Conservation (phyloP, 2,888 invertebrate species). For the Plusia festucae region DNA sequence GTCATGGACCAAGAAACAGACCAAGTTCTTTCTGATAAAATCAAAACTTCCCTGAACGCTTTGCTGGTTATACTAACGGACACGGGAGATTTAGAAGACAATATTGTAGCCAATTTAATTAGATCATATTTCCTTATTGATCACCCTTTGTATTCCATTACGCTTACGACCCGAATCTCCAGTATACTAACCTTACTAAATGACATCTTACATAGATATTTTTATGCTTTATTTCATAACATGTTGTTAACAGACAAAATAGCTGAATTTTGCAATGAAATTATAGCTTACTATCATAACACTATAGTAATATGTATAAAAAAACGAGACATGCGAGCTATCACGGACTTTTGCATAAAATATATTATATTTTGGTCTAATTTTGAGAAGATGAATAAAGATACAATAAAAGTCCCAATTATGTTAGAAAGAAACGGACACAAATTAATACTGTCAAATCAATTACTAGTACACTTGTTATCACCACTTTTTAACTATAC, state of each 20-base stretch:
- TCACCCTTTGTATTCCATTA: constrained; percentile 24
- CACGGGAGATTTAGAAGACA: constrained; percentile 51
- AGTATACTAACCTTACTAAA: constrained; percentile 31
- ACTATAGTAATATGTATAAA: constrained; percentile 40
- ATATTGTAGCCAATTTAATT: constrained; percentile 55
- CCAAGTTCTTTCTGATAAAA: constrained; percentile 44
- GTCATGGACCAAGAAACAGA: constrained; percentile 56
- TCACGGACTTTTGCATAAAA: constrained; percentile 59
- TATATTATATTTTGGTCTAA: constrained; percentile 62
- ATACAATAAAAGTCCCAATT: constrained; percentile 42
- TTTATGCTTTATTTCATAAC: constrained; percentile 22
- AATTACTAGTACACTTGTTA: constrained; percentile 58
- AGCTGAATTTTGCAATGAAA: constrained; percentile 59
- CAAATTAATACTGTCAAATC: constrained; percentile 60
- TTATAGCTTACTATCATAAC: constrained; percentile 55
- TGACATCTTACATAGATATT: constrained; percentile 24
- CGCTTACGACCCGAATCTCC: constrained; percentile 27
- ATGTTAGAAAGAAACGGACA: constrained; percentile 64
- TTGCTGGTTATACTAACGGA: constrained; percentile 54
- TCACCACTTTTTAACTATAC: constrained; percentile 57
- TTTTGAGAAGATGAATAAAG: constrained; percentile 48
- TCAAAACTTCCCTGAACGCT: constrained; percentile 49
- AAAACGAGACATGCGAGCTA: constrained; percentile 54
- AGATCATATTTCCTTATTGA: constrained; percentile 44
- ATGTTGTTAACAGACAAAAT: constrained; percentile 26